phyloP scores from a whole-genome alignment of 2,113 vertebrate genomes.

The Nothobranchius kuhntae region DNA sequence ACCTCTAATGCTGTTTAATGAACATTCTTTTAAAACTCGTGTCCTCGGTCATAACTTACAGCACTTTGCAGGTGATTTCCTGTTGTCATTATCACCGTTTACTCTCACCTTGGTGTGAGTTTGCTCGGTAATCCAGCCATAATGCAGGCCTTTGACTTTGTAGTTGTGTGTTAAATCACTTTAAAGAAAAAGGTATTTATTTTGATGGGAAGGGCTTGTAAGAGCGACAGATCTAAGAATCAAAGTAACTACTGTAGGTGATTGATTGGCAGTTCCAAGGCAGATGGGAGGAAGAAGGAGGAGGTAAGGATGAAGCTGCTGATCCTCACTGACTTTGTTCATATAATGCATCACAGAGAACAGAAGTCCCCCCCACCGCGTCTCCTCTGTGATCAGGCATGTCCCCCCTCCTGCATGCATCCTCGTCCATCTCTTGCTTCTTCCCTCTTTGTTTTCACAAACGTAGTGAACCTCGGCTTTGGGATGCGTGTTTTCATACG shows the following conservation, averaged over 20 bases:
- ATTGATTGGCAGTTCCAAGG: slow-evolving; percentile 69
- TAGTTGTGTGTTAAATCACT: slow-evolving; percentile 35
- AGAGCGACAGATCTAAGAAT: slow-evolving; percentile 61
- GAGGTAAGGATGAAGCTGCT: slow-evolving; percentile 22
- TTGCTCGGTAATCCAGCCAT: slow-evolving; percentile 7
- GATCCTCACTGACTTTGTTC: slow-evolving; percentile 51
- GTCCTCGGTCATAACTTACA: neutral
- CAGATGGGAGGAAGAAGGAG: slow-evolving; percentile 3
- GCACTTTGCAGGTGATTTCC: slow-evolving; percentile 49
- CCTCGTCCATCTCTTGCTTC: slow-evolving; percentile 16
- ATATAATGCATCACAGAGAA: slow-evolving; percentile 45
- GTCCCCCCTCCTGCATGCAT: slow-evolving; percentile 15
- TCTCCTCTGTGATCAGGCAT: slow-evolving; percentile 21
- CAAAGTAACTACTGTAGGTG: slow-evolving; percentile 56
- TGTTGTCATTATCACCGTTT: slow-evolving; percentile 34
- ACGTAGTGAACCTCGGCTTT: slow-evolving; percentile 26
- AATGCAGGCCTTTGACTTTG: slow-evolving; percentile 47
- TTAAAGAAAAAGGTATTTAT: slow-evolving; percentile 37
- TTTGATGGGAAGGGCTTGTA: slow-evolving; percentile 49
- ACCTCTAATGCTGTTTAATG: neutral
- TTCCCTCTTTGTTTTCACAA: slow-evolving; percentile 12
- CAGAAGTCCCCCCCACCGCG: slow-evolving; percentile 11
- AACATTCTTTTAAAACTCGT: slow-evolving; percentile 7
- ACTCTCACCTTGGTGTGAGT: slow-evolving; percentile 42
- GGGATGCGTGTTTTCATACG: slow-evolving; percentile 51